phyloP scores from a whole-genome alignment of 1,140 invertebrate genomes.

The Proales similis region DNA sequence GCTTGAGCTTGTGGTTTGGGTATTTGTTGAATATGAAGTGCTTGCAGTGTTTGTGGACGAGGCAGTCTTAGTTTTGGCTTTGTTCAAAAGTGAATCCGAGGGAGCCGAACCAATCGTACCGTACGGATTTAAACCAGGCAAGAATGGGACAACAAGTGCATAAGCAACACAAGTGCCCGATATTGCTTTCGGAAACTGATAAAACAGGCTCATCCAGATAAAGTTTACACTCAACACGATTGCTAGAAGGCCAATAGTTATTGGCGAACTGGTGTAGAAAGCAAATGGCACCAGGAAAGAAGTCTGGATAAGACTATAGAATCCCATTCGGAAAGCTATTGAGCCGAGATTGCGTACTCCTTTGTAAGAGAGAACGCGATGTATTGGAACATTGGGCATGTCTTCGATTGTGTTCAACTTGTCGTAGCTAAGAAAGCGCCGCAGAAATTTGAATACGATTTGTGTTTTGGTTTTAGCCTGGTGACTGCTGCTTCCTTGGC shows the following conservation, averaged over 20 bases:
- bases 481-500: background rate
- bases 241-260: slow-evolving; percentile 45
- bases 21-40: background rate
- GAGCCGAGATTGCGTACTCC: slow-evolving; percentile 49
- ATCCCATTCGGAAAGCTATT: slow-evolving; percentile 46
- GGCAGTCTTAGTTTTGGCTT: slow-evolving; percentile 1
- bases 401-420: background rate
- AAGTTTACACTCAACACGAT: slow-evolving; percentile 46
- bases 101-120: background rate
- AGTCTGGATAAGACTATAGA: slow-evolving; percentile 44
- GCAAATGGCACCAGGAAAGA: slow-evolving; percentile 43
- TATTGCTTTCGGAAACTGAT: slow-evolving; percentile 45
- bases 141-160: slow-evolving; percentile 47
- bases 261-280: slow-evolving; percentile 45
- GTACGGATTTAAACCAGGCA: too few relatives aligned
- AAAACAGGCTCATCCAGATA: slow-evolving; percentile 46
- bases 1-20: background rate
- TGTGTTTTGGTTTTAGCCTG: background rate
- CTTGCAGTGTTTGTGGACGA: background rate
- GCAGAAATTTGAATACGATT: slow-evolving; percentile 3
- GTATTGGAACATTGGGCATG: slow-evolving; percentile 39
- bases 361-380: slow-evolving; percentile 48
- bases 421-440: background rate
- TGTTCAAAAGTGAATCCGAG: background rate
- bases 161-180: slow-evolving; percentile 50